A percentile compares a stretch with the other conserved stretches of the same genome.
Conservation (phyloP, 1,140 invertebrate genomes). For the Euschistus heros region DNA sequence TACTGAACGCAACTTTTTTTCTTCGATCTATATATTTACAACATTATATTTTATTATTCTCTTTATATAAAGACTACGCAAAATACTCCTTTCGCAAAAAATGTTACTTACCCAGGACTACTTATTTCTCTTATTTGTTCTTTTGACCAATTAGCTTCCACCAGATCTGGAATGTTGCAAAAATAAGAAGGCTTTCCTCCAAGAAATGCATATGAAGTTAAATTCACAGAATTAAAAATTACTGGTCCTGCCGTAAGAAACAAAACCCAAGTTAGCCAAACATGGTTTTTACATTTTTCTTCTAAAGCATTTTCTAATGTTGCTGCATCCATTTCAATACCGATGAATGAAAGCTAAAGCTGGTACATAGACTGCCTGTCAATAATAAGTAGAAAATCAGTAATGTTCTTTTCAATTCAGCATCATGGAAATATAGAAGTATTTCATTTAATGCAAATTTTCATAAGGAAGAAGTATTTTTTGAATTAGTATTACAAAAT, state of each 20-base stretch:
- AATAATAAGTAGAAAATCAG: no score
- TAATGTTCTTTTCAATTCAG: no score
- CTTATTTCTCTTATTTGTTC: no score
- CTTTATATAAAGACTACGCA: no score
- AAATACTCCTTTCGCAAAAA: no score
- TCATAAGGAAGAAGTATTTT: no score
- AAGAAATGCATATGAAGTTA: conserved; percentile 43
- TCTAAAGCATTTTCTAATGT: conserved; percentile 29
- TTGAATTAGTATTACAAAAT: no score
- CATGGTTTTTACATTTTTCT: conserved; percentile 27
- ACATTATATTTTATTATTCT: no score
- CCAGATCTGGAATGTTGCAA: conserved; percentile 40
- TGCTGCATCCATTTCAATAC: conserved; percentile 2
- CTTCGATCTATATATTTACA: conserved; percentile 11
- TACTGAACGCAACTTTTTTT: conserved; percentile 35
- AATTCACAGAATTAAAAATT: conserved; percentile 44
- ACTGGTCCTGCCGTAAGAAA: conserved; percentile 40
- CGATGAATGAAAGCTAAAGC: no score
- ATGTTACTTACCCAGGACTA: conserved; percentile 30
- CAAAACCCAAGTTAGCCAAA: conserved; percentile 38
- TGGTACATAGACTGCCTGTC: no score
- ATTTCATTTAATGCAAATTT: no score
- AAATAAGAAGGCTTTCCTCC: conserved; percentile 40
- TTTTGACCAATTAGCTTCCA: conserved; percentile 38
- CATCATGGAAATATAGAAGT: no score